These are phyloP conservation scores for Sylvilagus bachmani DNA, from an alignment of 2,113 vertebrate genomes.

Conservation along the genomic window DNA sequence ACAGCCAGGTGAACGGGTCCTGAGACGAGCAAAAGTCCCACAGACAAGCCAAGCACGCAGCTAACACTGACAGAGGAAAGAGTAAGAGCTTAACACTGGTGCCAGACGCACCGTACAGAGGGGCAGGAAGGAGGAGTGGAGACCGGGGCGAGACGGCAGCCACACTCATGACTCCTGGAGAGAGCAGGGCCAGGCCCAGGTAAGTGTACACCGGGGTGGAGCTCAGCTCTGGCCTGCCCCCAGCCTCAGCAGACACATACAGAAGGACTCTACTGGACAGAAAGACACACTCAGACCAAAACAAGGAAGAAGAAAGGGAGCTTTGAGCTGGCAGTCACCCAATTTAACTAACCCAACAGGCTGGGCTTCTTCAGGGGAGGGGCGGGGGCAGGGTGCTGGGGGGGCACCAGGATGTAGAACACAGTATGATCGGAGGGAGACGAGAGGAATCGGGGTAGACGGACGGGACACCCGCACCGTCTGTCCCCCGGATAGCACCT, in stretches of 20 bases:
- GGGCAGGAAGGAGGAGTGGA: neutral
- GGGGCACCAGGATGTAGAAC: neutral
- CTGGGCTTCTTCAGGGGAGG: neutral
- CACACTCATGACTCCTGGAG: neutral
- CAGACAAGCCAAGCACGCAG: conserved; percentile 1
- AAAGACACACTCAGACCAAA: conserved; percentile 58
- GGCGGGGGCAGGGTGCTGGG: neutral
- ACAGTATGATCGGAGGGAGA: neutral
- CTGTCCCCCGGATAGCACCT: conserved; percentile 28
- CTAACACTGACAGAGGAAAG: conserved; percentile 69
- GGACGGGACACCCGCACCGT: neutral
- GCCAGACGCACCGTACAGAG: neutral
- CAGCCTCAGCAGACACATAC: neutral
- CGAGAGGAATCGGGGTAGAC: neutral
- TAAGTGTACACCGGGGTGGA: neutral
- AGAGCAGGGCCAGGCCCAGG: neutral
- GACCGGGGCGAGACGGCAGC: neutral
- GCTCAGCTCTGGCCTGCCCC: neutral
- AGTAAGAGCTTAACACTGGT: conserved; percentile 19
- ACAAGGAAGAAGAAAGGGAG: conserved; percentile 30
- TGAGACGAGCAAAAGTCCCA: conserved; percentile 40
- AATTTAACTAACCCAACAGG: conserved; percentile 10
- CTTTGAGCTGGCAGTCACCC: conserved; percentile 35
- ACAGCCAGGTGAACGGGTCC: conserved; percentile 19
- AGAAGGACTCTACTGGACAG: conserved; percentile 40